These are phyloP conservation scores for Notocelia uddmanniana DNA, from an alignment of 2,888 invertebrate species.

Conservation along the genomic window DNA sequence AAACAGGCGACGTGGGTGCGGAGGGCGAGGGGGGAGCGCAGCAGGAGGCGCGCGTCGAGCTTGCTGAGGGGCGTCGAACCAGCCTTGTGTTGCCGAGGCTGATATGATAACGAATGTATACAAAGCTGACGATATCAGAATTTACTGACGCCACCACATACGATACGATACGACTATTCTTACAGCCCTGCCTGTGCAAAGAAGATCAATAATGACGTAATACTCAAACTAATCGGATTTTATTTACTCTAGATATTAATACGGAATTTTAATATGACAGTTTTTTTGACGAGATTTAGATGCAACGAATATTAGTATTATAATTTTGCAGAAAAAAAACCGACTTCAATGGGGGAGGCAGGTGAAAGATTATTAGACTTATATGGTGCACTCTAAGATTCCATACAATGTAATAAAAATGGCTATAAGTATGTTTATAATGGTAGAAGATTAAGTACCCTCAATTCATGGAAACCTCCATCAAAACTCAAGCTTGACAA, in stretches of 20 bases:
- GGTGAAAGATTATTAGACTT: too few species aligned
- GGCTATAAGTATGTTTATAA: too few species aligned
- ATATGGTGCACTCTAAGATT: too few species aligned
- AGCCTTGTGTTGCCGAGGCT: conserved; percentile 73
- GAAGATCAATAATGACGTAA: conserved; percentile 27
- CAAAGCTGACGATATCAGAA: conserved; percentile 67
- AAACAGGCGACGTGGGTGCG: conserved; percentile 53
- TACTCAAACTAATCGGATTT: conserved; percentile 27
- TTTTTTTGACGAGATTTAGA: conserved; percentile 34
- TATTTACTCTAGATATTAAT: conserved; percentile 8
- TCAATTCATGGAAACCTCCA: too few species aligned
- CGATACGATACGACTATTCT: conserved; percentile 57
- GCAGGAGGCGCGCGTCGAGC: conserved; percentile 49
- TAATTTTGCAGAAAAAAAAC: too few species aligned
- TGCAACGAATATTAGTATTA: conserved; percentile 53
- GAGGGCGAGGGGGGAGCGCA: conserved; percentile 45
- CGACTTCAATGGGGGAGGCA: too few species aligned
- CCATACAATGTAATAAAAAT: too few species aligned
- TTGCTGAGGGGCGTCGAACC: conserved; percentile 68
- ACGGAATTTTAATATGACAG: conserved; percentile 23
- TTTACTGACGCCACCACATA: conserved; percentile 48
- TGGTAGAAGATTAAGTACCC: too few species aligned
- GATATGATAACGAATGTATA: conserved; percentile 82
- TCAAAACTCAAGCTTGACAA: too few species aligned
- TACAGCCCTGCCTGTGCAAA: conserved; percentile 33